Conservation (phyloP, 2,888 invertebrate species). For the Aradus depressus region DNA sequence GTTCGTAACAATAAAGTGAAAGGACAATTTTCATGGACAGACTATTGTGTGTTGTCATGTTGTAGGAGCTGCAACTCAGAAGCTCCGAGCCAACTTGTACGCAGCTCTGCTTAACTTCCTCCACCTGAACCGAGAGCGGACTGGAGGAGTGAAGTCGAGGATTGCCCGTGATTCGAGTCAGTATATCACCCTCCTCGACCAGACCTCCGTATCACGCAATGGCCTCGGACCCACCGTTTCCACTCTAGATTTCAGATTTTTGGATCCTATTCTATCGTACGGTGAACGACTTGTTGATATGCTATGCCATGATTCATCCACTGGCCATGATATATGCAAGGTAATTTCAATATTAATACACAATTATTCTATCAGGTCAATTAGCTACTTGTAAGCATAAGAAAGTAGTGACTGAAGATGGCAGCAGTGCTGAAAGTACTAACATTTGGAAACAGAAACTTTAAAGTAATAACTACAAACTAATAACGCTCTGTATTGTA, state of each 20-base stretch:
- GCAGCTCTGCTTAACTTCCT: slow-evolving; percentile 71
- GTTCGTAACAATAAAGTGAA: no score
- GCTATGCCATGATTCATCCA: slow-evolving; percentile 74
- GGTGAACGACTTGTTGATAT: slow-evolving; percentile 71
- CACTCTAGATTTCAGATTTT: slow-evolving; percentile 12
- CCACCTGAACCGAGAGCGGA: slow-evolving; percentile 51
- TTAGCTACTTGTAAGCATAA: no score
- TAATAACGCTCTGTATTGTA: no score
- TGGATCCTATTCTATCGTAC: slow-evolving; percentile 41
- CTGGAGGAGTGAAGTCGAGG: slow-evolving; percentile 7
- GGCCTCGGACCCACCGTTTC: slow-evolving; percentile 4
- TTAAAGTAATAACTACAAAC: no score
- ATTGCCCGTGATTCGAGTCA: slow-evolving; percentile 1
- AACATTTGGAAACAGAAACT: no score
- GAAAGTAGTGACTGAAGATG: no score
- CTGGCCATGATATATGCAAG: slow-evolving; percentile 79
- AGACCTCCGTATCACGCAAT: slow-evolving; percentile 1
- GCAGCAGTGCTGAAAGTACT: no score
- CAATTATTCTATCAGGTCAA: no score
- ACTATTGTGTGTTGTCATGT: no score
- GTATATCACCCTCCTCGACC: slow-evolving; percentile 19
- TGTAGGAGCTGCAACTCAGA: slow-evolving; percentile 62
- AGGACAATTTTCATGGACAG: no score
- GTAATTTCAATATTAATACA: slow-evolving; percentile 30
- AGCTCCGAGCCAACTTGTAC: slow-evolving; percentile 75